phyloP scores from a whole-genome alignment of 2,888 invertebrate genomes.

The Drosophila limbata region DNA sequence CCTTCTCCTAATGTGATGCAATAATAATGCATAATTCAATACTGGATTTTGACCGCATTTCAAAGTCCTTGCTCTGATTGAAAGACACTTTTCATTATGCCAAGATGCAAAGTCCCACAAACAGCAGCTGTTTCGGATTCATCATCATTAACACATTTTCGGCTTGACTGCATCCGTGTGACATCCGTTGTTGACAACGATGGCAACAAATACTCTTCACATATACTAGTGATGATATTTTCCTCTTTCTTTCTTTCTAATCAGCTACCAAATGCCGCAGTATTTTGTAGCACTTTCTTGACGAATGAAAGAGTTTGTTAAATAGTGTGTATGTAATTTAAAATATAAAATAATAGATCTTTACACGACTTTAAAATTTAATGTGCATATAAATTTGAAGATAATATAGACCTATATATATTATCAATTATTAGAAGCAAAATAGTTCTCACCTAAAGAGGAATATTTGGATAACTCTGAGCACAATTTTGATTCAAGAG shows the following conservation, averaged over 20 bases:
- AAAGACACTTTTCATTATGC: slow-evolving; percentile 51
- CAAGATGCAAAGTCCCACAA: slow-evolving; percentile 12
- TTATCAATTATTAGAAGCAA: not conserved
- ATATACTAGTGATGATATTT: slow-evolving; percentile 15
- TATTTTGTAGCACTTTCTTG: slow-evolving; percentile 10
- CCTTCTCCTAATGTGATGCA: slow-evolving; percentile 31
- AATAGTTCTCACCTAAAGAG: not conserved
- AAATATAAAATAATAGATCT: not conserved
- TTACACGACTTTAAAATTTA: not conserved
- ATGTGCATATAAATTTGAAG: not conserved
- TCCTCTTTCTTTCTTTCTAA: slow-evolving; percentile 27
- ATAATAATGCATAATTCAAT: slow-evolving; percentile 4
- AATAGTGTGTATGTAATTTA: not conserved
- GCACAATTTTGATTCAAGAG: not conserved
- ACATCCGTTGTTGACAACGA: slow-evolving; percentile 29
- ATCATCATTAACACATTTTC: slow-evolving; percentile 78
- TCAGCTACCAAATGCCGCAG: slow-evolving; percentile 13
- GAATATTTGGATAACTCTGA: not conserved
- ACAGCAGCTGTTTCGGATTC: slow-evolving; percentile 68
- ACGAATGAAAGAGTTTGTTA: not conserved
- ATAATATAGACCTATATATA: no score
- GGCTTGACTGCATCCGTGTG: slow-evolving; percentile 71
- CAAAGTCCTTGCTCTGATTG: slow-evolving; percentile 65
- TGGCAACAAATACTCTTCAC: slow-evolving; percentile 12
- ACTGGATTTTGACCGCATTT: slow-evolving; percentile 23